These are phyloP conservation scores for Andrena minutula DNA, from an alignment of 2,888 invertebrate species.

Conservation along the genomic window DNA sequence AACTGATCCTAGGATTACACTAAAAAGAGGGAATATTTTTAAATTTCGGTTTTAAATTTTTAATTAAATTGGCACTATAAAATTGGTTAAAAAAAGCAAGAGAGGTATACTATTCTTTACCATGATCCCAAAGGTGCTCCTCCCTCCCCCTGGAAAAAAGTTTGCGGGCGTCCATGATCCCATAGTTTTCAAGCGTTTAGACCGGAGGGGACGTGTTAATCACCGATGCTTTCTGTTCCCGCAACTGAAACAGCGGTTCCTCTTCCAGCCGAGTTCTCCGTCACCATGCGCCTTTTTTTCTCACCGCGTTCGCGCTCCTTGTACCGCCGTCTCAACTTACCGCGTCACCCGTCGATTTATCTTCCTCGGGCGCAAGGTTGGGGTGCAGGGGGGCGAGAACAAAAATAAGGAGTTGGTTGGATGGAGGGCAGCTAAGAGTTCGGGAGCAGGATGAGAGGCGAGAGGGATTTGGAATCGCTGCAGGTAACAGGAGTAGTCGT, in stretches of 20 bases:
- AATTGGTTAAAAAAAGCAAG: too few relatives aligned
- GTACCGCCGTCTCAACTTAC: conserved; percentile 28
- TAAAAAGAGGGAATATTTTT: too few relatives aligned
- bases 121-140: too few relatives aligned
- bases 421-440: conserved; percentile 7
- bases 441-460: neutral
- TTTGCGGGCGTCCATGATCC: too few relatives aligned
- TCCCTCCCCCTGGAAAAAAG: too few relatives aligned
- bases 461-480: conserved; percentile 51
- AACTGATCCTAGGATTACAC: too few relatives aligned
- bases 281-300: neutral
- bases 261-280: neutral
- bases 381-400: conserved; percentile 33
- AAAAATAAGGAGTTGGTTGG: conserved; percentile 63
- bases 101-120: too few relatives aligned
- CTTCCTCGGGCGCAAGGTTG: conserved; percentile 60
- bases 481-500: conserved; percentile 57
- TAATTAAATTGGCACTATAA: too few relatives aligned
- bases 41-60: too few relatives aligned
- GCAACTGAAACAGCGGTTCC: conserved; percentile 34
- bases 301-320: neutral
- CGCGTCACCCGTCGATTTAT: conserved; percentile 60
- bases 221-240: conserved; percentile 43
- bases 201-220: conserved; percentile 26
- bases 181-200: too few relatives aligned